Evolutionary conservation across 1,140 invertebrate species (phyloP), one percentile per base, ranked within the genome.

Genomic region (Drepana arcuata): DNA sequence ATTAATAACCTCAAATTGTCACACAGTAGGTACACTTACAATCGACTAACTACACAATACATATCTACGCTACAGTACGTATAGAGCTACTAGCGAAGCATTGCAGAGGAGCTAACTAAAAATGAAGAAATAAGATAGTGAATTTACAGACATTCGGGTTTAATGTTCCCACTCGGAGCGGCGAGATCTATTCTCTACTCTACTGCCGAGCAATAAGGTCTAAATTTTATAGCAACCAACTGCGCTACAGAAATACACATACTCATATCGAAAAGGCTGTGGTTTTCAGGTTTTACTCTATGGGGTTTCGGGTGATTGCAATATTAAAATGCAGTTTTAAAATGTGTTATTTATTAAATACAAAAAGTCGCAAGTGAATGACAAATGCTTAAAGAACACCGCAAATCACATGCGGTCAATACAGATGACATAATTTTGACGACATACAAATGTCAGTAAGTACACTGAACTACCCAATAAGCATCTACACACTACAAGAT

Each of bases 71-170:
- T 28, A 23, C 23, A 24, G 33, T 38, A 41, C 34, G 12, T 48
- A 57, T 48, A 57, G 43, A 55, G 46, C 48, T 56, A 62, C 59
- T 57, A 51, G 62, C 62, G 53, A 68, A 74, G 71, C 74, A 68
- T 60, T 75, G 68, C 70, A 51, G 63, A 72, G 59, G 44, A 66
- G 62, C 70, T 62, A 70, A 72, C 63, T 71, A 75, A 77, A 78
- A 77, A 75, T 71, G 65, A 70, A 69, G 67, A 73, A 73, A 72
- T 70, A 73, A 65, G 60, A 77, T 63, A 37, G 61, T 64, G 60
- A 71, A 71, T 77, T 77, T 74, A 65, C 70, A 71, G 70, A 75
- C 63, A 62, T 75, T 74, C 58, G 47, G 59, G 51, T 64, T 68
- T 73, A 73, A 72, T 72, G 69, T 65, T 66, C 63, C 57, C 59